Percentiles rank a stretch among this genome's conserved stretches.
These are phyloP conservation scores for Drosophila kambysellisi DNA, from an alignment of 2,888 invertebrate species.

Conservation along the genomic window DNA sequence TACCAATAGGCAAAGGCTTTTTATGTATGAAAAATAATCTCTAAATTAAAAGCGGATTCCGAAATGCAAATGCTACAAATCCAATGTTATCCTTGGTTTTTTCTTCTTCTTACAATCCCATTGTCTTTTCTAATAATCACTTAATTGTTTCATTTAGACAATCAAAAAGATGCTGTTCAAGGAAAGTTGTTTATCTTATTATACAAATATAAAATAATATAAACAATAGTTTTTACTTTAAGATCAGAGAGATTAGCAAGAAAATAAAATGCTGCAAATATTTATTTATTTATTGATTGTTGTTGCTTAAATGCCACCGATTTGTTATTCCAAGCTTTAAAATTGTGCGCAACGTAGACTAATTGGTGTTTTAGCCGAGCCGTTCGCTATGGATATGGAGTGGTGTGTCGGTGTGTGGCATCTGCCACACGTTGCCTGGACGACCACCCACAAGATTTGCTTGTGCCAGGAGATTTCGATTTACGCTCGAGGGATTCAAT, in stretches of 20 bases:
- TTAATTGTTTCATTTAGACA: background rate
- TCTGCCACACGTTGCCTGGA: background rate
- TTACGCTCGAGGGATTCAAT: constrained; percentile 71
- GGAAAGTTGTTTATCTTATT: background rate
- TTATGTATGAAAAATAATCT: background rate
- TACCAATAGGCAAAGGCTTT: background rate
- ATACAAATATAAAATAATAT: background rate
- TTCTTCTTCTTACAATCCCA: background rate
- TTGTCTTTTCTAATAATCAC: background rate
- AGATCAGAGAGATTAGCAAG: background rate
- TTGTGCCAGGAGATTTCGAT: constrained; percentile 53
- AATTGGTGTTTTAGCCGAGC: constrained; percentile 42
- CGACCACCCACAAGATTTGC: constrained; percentile 35
- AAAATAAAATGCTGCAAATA: background rate
- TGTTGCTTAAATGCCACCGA: background rate
- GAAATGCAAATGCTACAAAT: background rate
- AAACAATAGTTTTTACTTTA: background rate
- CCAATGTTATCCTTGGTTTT: fast-evolving
- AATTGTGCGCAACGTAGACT: constrained; percentile 22
- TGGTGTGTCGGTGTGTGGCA: constrained; percentile 11
- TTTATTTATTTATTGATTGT: background rate
- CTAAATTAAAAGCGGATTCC: background rate
- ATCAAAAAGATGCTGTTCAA: background rate
- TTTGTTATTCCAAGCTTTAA: constrained; percentile 6
- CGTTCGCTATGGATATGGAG: constrained; percentile 4